These are phyloP conservation scores for Eurypyga helias DNA, from an alignment of 2,113 vertebrate species.

Conservation along the genomic window DNA sequence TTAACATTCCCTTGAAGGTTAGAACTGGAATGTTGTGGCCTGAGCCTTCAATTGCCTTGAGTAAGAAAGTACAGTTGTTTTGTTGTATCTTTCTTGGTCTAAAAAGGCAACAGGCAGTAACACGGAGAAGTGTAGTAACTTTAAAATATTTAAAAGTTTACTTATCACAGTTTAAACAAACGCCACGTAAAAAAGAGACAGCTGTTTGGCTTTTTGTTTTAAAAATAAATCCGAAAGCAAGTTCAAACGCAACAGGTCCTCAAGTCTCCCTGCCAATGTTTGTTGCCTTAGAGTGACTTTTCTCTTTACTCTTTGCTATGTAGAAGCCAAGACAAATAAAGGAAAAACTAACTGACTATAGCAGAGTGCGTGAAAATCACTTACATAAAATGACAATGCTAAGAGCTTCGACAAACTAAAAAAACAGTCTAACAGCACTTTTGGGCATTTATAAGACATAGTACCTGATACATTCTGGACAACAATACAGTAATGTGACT, in stretches of 20 bases:
- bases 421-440: not conserved
- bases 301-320: not conserved
- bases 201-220: not conserved
- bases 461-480: not conserved
- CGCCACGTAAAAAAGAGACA: not conserved
- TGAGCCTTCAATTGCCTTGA: not conserved
- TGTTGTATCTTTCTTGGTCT: not conserved
- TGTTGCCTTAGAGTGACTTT: conserved; percentile 2
- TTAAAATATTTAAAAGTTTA: not conserved
- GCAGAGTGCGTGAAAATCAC: not conserved
- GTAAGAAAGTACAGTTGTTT: not conserved
- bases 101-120: not conserved
- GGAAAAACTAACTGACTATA: not conserved
- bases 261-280: not conserved
- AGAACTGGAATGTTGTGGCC: not conserved
- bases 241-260: not conserved
- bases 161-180: not conserved
- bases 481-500: not conserved
- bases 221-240: not conserved
- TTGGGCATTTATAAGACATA: not conserved
- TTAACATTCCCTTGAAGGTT: conserved; percentile 55
- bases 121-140: not conserved
- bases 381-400: not conserved
- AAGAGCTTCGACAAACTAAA: not conserved
- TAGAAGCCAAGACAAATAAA: conserved; percentile 12